Conservation (phyloP, 2,113 vertebrate genomes). For the Dasypus novemcinctus region DNA sequence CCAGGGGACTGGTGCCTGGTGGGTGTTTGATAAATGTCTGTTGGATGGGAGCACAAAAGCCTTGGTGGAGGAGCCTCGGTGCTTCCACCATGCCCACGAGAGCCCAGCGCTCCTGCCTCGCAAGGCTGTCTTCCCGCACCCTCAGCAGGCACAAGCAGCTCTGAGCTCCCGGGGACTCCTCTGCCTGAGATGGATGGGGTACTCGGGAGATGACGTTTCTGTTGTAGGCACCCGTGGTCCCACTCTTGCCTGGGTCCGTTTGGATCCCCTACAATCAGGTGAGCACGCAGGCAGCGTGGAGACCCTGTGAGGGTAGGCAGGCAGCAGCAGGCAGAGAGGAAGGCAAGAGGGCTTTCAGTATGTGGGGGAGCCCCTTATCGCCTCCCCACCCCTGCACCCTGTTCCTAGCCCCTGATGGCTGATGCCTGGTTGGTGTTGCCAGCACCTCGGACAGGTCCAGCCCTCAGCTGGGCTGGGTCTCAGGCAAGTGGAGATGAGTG, state of each 20-base stretch:
- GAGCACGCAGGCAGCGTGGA: neutral
- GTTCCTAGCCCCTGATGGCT: neutral
- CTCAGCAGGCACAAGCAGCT: neutral
- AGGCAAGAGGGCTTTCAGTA: neutral
- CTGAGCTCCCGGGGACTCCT: neutral
- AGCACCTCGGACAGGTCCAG: slow-evolving; percentile 50
- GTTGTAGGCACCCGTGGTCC: fast-evolving
- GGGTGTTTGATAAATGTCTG: neutral
- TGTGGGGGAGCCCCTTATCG: neutral
- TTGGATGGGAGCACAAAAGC: neutral
- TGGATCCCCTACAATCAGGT: neutral
- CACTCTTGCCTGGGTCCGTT: fast-evolving
- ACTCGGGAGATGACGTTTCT: neutral
- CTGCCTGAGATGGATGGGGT: neutral
- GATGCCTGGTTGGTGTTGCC: neutral
- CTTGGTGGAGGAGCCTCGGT: neutral
- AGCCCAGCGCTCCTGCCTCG: too few relatives aligned
- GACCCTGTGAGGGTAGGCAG: neutral
- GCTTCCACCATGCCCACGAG: neutral
- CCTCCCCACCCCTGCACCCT: neutral
- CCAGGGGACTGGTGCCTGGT: neutral
- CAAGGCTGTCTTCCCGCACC: neutral
- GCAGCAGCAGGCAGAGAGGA: neutral
- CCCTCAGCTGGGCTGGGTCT: neutral
- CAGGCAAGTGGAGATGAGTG: neutral